Evolutionary conservation across 2,797 vertebrate genomes (phyloP).

Genomic region (Rhynchotus rufescens): DNA sequence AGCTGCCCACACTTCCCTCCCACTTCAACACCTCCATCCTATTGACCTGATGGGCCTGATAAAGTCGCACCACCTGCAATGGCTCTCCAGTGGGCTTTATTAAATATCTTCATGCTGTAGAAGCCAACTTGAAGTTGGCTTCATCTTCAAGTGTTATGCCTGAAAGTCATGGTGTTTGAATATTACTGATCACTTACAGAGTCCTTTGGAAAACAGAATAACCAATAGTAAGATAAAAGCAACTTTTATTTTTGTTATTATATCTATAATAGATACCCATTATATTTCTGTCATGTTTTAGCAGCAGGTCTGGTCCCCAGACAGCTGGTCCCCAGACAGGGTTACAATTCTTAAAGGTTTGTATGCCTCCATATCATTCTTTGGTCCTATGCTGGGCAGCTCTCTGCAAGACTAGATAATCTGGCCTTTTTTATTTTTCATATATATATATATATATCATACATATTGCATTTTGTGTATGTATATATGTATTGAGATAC

Average conservation of each 20-base stretch:
- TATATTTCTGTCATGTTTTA: not conserved
- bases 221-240: not conserved
- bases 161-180: not conserved
- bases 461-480: slow-evolving; percentile 3
- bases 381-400: not conserved
- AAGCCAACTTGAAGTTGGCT: not conserved
- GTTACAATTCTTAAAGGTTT: not conserved
- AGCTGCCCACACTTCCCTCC: not conserved
- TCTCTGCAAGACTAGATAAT: not conserved
- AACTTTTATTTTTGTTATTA: not conserved
- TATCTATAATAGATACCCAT: not conserved
- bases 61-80: not conserved
- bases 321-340: not conserved
- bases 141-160: not conserved
- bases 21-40: not conserved
- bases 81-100: not conserved
- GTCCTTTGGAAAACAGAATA: not conserved
- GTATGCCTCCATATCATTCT: not conserved
- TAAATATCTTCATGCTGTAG: not conserved
- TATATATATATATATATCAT: slow-evolving; percentile 20
- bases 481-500: slow-evolving; percentile 16
- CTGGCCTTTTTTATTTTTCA: slow-evolving; percentile 21
- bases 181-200: not conserved
- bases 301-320: not conserved
- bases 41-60: not conserved